Evolutionary conservation across 2,888 invertebrate genomes (phyloP), one percentile per base, ranked within the genome.

Genomic region (Lycia hirtaria): DNA sequence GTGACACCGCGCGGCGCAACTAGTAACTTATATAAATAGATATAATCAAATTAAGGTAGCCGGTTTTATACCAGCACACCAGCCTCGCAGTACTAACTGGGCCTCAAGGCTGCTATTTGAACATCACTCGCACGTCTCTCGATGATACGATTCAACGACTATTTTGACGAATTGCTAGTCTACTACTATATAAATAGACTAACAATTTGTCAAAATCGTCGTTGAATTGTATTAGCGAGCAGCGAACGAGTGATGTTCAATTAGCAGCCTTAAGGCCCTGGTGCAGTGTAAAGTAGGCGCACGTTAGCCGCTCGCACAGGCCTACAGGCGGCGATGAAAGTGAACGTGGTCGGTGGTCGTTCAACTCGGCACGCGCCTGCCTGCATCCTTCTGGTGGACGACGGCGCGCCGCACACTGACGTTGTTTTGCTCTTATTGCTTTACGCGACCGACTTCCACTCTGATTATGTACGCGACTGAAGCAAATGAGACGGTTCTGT

Each of bases 351-450:
- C 73, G 76, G 73, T 89, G 91, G 91, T 92, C 91, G 88, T 91
- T 92, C 89, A 91, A 91, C 91, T 81, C 90, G 88, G 91, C 91
- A 91, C 91, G 91, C 91, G 90, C 86, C 85, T 91, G 90, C 86
- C 85, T 80, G 78, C 81, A 78, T 81, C 81, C 80, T 80, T 60
- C 61, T 40, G 56, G 56, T 50, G 35, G 61, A 60, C 65, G 62
- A 64, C 64, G 61, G 59, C 51, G 58, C 55, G 62, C 54, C 26
- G 48, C 76, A 78, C 67, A 72, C 78, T 78, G 73, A 73, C 79
- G 64, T 71, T 75, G 76, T 78, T 82, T 75, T 76, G 75, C 73
- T 80, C 73, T 80, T 72, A 68, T 75, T 80, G 75, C 73, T 71
- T 65, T 62, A 56, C 40, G 38, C 49, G 53, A 41, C 45, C 38